A percentile compares a stretch with the other conserved stretches of the same genome.
Conservation (phyloP, 2,888 invertebrate genomes). For the Caenorhabditis parvicauda region DNA sequence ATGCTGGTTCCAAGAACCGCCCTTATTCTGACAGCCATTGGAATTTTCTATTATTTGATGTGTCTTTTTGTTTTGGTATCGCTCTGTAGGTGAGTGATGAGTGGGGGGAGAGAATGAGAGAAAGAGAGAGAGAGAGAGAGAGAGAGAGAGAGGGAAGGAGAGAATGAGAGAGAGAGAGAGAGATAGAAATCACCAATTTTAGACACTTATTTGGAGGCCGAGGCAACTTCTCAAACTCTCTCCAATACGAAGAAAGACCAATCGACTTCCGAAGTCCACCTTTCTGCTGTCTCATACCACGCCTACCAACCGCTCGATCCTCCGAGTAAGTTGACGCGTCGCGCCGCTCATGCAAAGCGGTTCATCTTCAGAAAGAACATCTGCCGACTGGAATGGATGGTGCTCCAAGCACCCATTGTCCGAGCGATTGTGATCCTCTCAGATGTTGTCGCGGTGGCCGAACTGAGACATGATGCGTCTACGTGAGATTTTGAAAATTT, state of each 20-base stretch:
- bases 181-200: too few relatives aligned
- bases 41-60: constrained; percentile 58
- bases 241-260: constrained; percentile 32
- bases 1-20: constrained; percentile 57
- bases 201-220: constrained; percentile 46
- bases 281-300: constrained; percentile 54
- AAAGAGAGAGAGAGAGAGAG: background rate
- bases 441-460: constrained; percentile 49
- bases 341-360: background rate
- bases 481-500: constrained; percentile 10
- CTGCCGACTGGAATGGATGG: constrained; percentile 55
- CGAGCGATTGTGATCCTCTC: constrained; percentile 54
- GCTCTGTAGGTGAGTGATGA: constrained; percentile 49
- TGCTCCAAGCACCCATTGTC: constrained; percentile 59
- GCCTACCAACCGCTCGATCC: constrained; percentile 46
- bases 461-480: constrained; percentile 37
- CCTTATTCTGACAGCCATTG: constrained; percentile 49
- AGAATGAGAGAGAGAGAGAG: too few relatives aligned
- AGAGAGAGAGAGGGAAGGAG: too few relatives aligned
- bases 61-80: constrained; percentile 60
- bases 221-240: constrained; percentile 29
- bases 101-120: too few relatives aligned
- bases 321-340: constrained; percentile 31
- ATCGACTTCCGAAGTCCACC: constrained; percentile 58
- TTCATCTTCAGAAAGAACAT: constrained; percentile 50